phyloP scores from a whole-genome alignment of 64 coral and sea anemone species.

The Pocillopora damicornis region DNA sequence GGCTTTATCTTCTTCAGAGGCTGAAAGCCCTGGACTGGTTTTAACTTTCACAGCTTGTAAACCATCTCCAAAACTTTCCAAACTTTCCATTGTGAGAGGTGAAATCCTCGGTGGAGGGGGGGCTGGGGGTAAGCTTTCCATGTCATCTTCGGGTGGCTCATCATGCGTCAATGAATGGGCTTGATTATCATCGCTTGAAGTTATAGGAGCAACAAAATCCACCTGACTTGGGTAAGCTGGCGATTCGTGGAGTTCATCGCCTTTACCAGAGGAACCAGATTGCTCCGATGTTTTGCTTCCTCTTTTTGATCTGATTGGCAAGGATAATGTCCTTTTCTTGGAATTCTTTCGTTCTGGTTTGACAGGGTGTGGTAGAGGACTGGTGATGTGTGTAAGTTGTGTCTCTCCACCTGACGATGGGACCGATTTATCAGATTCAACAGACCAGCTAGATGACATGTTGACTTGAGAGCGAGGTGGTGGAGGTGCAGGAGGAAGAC shows the following conservation, averaged over 20 bases:
- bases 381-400: background rate
- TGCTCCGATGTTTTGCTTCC: background rate
- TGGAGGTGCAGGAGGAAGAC: conserved; percentile 73
- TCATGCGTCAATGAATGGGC: background rate
- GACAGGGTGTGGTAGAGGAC: background rate
- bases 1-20: background rate
- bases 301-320: conserved; percentile 21
- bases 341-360: conserved; percentile 50
- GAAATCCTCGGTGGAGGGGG: conserved; percentile 60
- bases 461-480: conserved; percentile 33
- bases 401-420: background rate
- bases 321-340: conserved; percentile 24
- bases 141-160: conserved; percentile 50
- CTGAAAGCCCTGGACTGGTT: background rate
- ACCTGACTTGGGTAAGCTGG: background rate
- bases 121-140: conserved; percentile 65
- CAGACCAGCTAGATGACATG: conserved; percentile 16
- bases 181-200: background rate
- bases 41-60: background rate
- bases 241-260: background rate
- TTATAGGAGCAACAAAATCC: background rate
- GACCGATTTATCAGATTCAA: background rate
- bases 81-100: conserved; percentile 13
- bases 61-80: conserved; percentile 28
- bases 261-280: background rate